Base-by-base conservation (phyloP, 1,140 invertebrate species). In the Lucilia sericata region DNA sequence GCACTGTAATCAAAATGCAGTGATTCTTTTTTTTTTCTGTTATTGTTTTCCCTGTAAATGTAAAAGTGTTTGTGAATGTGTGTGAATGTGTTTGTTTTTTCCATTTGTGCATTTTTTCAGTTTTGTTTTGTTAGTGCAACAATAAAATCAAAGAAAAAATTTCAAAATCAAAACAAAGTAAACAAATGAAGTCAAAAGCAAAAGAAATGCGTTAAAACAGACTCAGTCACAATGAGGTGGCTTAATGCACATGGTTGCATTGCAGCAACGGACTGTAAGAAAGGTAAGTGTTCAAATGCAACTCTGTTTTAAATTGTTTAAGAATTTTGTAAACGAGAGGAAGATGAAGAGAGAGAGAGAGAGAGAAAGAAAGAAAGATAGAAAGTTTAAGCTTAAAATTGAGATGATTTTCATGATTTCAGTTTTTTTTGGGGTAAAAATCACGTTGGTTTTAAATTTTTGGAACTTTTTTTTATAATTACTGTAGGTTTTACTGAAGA, bases 151-250 rank as follows among this genome's bases (percentile, higher is more conserved):
- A n/a, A 30, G 25, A 30, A 70, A 70, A 30, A 70, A 70, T 70
- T 80, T 51, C 7, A 51, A 80, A 80, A 80, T 49, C 76, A 80
- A 80, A 80, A 80, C 76, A 80, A 80, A 80, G 42, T 80, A 80
- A 80, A 80, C 19, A 80, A 80, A 80, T 80, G 76, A 80, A 49
- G 42, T 49, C 17, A 25, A 21, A 21, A 51, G n/a, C 19, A 51
- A 49, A 80, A 51, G 19, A 36, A 78, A 47, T 47, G n/a, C 49
- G 21, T 19, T 70, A 80, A 49, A 80, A 80, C 42, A 42, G 42
- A 80, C 17, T 25, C 19, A 80, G 76, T 21, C 47, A 80, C 19
- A 80, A 80, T 80, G 76, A 80, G 25, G 42, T 49, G 42, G 76
- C 47, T 80, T 17, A 80, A 80, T 80, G 76, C 21, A 49, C 76